Percentiles rank a stretch among this genome's conserved stretches.
phyloP scores from a whole-genome alignment of 2,888 invertebrate species.

The Lypha dubia region DNA sequence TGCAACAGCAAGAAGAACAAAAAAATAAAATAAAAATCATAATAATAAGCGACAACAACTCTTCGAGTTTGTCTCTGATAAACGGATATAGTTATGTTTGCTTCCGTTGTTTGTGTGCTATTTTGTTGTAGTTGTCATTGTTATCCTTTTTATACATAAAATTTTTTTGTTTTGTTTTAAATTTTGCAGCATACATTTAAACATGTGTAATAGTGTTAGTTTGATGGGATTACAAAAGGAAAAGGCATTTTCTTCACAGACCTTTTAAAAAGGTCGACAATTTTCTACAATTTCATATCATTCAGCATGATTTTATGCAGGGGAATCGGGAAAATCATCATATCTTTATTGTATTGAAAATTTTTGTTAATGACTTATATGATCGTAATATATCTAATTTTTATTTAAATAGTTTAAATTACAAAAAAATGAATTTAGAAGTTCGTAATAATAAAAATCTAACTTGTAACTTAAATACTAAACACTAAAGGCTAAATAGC shows the following conservation, averaged over 20 bases:
- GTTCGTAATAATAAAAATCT: no score
- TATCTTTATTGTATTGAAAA: no score
- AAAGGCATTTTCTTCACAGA: neutral
- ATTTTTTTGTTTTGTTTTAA: slow-evolving; percentile 19
- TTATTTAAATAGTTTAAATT: no score
- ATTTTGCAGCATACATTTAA: neutral
- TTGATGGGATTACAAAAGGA: neutral
- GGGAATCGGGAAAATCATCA: no score
- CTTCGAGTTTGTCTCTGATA: slow-evolving; percentile 59
- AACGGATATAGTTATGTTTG: slow-evolving; percentile 64
- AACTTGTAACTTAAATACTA: no score
- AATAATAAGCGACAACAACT: slow-evolving; percentile 47
- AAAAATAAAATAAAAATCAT: neutral
- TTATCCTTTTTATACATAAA: slow-evolving; percentile 26
- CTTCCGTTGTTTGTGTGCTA: slow-evolving; percentile 45
- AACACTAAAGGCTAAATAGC: no score
- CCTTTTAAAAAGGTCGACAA: neutral
- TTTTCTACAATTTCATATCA: no score
- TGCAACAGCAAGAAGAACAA: neutral
- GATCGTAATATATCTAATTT: no score
- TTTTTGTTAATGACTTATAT: no score
- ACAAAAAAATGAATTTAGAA: no score
- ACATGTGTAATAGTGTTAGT: neutral
- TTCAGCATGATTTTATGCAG: no score
- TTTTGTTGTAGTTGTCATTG: slow-evolving; percentile 48